A percentile compares a stretch with the other conserved stretches of the same genome.
These are phyloP conservation scores for Prosopocoilus inquinatus DNA, from an alignment of 2,888 invertebrate genomes.

Conservation along the genomic window DNA sequence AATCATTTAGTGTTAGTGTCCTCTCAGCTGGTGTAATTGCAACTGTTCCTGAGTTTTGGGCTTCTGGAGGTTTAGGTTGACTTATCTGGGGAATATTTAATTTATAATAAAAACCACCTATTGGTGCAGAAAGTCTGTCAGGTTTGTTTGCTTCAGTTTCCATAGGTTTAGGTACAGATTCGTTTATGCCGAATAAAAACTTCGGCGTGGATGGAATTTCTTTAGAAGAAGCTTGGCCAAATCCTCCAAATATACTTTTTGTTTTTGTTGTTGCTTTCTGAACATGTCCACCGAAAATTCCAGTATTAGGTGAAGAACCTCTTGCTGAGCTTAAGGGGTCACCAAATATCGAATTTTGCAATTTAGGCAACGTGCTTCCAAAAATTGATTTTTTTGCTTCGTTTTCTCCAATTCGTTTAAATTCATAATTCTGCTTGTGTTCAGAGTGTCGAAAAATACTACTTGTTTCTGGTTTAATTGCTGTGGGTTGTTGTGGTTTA, in stretches of 20 bases:
- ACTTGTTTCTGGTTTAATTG: not conserved
- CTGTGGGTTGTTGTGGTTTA: too few species aligned
- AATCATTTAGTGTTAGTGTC: too few species aligned
- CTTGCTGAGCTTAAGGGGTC: too few species aligned
- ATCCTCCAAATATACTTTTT: not conserved
- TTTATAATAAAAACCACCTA: slow-evolving; percentile 8
- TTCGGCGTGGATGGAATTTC: not conserved
- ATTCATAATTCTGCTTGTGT: too few species aligned
- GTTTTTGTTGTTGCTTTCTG: not conserved
- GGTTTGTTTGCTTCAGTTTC: not conserved
- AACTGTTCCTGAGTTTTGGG: too few species aligned
- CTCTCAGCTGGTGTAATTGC: too few species aligned
- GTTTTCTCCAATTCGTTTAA: too few species aligned
- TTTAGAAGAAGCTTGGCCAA: too few species aligned
- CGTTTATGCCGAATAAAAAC: not conserved
- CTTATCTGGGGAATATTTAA: slow-evolving; percentile 1
- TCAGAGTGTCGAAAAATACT: not conserved
- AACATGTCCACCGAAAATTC: not conserved
- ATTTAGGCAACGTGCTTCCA: too few species aligned
- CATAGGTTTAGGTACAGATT: not conserved
- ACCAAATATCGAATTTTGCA: too few species aligned
- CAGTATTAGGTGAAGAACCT: too few species aligned
- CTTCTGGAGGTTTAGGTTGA: slow-evolving; percentile 25
- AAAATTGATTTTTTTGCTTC: too few species aligned
- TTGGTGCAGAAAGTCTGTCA: not conserved